phyloP scores from a whole-genome alignment of 2,113 vertebrate genomes.

The Oceanodroma tethys region DNA sequence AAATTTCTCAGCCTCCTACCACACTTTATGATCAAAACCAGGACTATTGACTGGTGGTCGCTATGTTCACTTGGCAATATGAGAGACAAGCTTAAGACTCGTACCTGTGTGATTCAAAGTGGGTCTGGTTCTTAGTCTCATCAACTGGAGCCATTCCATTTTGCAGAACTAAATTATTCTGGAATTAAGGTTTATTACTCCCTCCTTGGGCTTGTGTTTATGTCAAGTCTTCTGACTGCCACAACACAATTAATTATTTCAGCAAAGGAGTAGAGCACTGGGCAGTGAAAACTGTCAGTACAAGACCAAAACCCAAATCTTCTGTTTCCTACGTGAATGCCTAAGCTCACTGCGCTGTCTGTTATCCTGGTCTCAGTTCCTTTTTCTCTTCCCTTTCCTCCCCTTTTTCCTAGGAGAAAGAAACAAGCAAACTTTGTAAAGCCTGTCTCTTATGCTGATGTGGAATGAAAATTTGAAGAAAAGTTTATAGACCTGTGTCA shows the following conservation, averaged over 20 bases:
- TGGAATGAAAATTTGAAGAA: conserved; percentile 4
- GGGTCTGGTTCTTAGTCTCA: neutral
- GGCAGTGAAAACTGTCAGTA: neutral
- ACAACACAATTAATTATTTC: neutral
- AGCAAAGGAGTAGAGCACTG: neutral
- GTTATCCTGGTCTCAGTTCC: neutral
- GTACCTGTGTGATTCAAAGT: neutral
- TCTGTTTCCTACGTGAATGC: neutral
- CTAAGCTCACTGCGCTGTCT: neutral
- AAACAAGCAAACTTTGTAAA: neutral
- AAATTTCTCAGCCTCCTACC: neutral
- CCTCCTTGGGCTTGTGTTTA: neutral
- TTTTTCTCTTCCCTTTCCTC: neutral
- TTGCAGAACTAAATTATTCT: neutral
- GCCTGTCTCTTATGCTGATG: neutral
- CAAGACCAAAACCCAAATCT: neutral
- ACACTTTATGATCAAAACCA: neutral
- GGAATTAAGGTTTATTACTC: neutral
- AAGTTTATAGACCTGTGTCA: neutral
- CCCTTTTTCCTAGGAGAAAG: neutral
- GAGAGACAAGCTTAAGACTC: neutral
- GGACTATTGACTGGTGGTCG: neutral
- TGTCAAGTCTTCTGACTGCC: neutral
- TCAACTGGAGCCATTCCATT: neutral
- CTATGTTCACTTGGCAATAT: neutral